A percentile compares a stretch with the other conserved stretches of the same genome.
These are phyloP conservation scores for Oncorhynchus keta DNA, from an alignment of 2,113 vertebrate genomes.

Conservation along the genomic window DNA sequence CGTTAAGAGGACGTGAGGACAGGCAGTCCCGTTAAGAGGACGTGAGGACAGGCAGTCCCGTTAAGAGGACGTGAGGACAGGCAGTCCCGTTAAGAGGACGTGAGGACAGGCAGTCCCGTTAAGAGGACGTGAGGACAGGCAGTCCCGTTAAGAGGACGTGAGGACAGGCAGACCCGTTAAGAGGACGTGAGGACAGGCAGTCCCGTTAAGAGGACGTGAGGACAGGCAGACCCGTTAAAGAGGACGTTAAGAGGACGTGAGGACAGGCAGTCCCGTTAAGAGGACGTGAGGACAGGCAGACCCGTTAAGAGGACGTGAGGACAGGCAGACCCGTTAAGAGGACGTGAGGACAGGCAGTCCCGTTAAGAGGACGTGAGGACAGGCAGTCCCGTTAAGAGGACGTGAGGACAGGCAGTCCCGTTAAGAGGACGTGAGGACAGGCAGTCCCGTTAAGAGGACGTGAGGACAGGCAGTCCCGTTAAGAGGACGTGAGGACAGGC, in stretches of 20 bases:
- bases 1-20: constrained; percentile 1
- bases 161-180: neutral
- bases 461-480: constrained; percentile 3
- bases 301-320: constrained; percentile 1
- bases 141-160: no score
- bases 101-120: constrained; percentile 3
- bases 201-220: neutral
- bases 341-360: neutral
- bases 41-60: neutral
- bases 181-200: constrained; percentile 1
- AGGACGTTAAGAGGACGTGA: neutral
- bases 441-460: neutral
- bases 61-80: constrained; percentile 1
- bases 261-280: neutral
- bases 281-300: neutral
- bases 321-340: neutral
- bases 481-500: neutral
- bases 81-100: neutral
- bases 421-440: constrained; percentile 1
- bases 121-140: neutral
- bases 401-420: neutral
- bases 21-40: neutral
- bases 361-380: constrained; percentile 1
- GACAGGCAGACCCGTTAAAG: constrained; percentile 4
- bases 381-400: neutral